Evolutionary conservation across 2,888 invertebrate species (phyloP).

Genomic region (Eupithecia tripunctaria): DNA sequence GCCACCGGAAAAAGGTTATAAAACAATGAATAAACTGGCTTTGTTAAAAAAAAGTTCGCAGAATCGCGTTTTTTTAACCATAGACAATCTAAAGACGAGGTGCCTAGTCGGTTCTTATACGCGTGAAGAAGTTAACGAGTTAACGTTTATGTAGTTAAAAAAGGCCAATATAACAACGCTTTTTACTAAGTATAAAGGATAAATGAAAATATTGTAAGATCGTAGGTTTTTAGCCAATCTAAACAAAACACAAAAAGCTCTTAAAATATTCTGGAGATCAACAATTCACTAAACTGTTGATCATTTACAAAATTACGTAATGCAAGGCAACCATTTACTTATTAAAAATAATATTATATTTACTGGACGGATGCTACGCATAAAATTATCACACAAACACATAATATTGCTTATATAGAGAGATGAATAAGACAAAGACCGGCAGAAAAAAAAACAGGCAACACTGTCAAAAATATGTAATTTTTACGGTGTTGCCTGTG

Average conservation of each 20-base stretch:
- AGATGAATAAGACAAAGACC: slow-evolving; percentile 36
- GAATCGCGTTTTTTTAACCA: not conserved
- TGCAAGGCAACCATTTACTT: slow-evolving; percentile 74
- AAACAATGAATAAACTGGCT: not conserved
- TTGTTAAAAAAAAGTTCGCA: not conserved
- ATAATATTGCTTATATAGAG: slow-evolving; percentile 25
- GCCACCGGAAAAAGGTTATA: slow-evolving; percentile 56
- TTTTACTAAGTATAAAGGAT: too few relatives aligned
- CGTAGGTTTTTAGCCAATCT: slow-evolving; percentile 12
- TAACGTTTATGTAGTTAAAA: not conserved
- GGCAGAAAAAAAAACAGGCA: too few relatives aligned
- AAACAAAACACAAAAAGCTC: slow-evolving; percentile 15
- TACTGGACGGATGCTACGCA: slow-evolving; percentile 61
- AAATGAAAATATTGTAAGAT: not conserved
- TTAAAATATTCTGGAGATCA: slow-evolving; percentile 31
- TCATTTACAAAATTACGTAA: slow-evolving; percentile 65
- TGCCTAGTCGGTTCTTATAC: not conserved
- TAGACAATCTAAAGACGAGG: not conserved
- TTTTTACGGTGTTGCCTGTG: not conserved
- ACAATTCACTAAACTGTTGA: slow-evolving; percentile 36
- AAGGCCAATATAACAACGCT: not conserved
- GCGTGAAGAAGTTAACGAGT: not conserved
- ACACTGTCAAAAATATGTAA: too few relatives aligned
- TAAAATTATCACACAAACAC: slow-evolving; percentile 69
- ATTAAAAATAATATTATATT: slow-evolving; percentile 38